Evolutionary conservation across 2,113 vertebrate species (phyloP).

Genomic region (Cheirogaleus medius): DNA sequence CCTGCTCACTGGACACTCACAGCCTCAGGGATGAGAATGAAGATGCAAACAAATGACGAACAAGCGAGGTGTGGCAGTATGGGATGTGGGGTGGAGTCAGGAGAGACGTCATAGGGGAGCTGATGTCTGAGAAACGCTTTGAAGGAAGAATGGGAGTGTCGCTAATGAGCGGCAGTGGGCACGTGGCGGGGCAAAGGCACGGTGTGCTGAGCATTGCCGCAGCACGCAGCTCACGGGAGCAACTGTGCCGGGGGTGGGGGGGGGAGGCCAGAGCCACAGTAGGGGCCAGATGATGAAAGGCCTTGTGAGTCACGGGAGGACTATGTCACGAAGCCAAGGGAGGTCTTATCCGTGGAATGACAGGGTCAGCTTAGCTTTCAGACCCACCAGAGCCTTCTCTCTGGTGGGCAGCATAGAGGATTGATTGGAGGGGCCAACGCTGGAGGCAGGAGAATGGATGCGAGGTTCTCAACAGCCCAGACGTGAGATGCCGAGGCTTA

Average conservation of each 20-base stretch:
- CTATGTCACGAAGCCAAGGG: not conserved
- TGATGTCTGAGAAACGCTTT: not conserved
- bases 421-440: not conserved
- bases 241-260: too few species aligned
- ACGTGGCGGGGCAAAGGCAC: too few species aligned
- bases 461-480: not conserved
- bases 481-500: not conserved
- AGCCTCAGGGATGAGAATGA: not conserved
- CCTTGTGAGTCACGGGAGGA: not conserved
- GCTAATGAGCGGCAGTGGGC: too few species aligned
- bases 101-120: not conserved
- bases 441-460: not conserved
- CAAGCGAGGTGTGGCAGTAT: not conserved
- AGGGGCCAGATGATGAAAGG: not conserved
- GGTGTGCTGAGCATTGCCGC: not conserved
- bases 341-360: not conserved
- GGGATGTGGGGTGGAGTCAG: not conserved
- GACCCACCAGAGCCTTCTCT: not conserved
- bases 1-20: not conserved
- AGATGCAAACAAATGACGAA: not conserved
- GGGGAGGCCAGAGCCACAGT: not conserved
- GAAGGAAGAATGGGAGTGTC: not conserved
- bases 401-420: not conserved
- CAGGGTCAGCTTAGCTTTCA: not conserved
- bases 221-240: too few species aligned